Conservation (phyloP, 2,113 vertebrate species). For the Nannobrachium achirus region DNA sequence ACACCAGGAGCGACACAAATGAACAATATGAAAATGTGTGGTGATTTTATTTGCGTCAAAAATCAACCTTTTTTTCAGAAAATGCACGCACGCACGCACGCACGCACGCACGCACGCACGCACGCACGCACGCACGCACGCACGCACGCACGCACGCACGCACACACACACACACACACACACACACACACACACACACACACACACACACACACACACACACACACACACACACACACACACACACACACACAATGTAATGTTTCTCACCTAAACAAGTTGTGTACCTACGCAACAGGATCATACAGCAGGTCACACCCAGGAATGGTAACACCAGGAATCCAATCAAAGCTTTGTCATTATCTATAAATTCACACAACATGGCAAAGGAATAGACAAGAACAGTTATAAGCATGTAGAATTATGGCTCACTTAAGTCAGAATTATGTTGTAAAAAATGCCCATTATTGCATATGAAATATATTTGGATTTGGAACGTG, state of each 20-base stretch:
- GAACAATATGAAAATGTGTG: too few relatives aligned
- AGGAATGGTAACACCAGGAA: conserved; percentile 87
- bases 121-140: background rate
- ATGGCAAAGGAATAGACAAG: conserved; percentile 10
- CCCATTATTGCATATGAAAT: too few relatives aligned
- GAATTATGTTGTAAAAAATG: too few relatives aligned
- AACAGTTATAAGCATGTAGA: too few relatives aligned
- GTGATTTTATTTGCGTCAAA: too few relatives aligned
- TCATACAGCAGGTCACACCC: too few relatives aligned
- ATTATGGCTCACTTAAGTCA: background rate
- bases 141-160: background rate
- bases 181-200: background rate
- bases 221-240: background rate
- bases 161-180: background rate
- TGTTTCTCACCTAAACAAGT: too few relatives aligned
- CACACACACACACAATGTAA: background rate
- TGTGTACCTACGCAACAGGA: too few relatives aligned
- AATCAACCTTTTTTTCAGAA: too few relatives aligned
- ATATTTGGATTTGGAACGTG: background rate
- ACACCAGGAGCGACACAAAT: too few relatives aligned
- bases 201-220: background rate
- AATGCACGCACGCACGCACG: background rate
- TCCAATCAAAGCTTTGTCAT: conserved; percentile 85
- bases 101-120: background rate
- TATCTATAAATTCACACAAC: conserved; percentile 81